Evolutionary conservation across 2,888 invertebrate genomes (phyloP).

Genomic region (Pelosia muscerda): DNA sequence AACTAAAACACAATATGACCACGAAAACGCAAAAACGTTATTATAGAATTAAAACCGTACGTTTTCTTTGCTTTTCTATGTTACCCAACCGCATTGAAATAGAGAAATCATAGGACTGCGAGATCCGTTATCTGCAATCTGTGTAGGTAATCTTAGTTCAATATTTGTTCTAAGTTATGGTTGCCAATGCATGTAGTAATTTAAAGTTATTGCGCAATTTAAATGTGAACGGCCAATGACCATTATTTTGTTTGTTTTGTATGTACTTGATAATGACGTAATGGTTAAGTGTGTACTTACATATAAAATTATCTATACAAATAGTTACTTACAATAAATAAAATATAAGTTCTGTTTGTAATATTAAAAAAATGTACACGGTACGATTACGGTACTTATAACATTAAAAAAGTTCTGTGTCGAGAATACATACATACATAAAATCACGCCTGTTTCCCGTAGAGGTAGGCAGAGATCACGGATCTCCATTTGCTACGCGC

Average conservation of each 20-base stretch:
- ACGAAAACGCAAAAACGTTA: slow-evolving; percentile 6
- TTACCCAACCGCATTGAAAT: slow-evolving; percentile 43
- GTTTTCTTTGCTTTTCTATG: slow-evolving; percentile 35
- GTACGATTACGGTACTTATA: too few relatives aligned
- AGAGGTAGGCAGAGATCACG: too few relatives aligned
- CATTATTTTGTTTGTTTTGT: background rate
- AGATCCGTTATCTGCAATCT: slow-evolving; percentile 46
- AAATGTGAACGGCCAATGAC: background rate
- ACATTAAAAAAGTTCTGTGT: too few relatives aligned
- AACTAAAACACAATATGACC: background rate
- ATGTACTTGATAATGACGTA: background rate
- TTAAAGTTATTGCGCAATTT: background rate
- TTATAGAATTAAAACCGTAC: slow-evolving; percentile 23
- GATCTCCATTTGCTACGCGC: too few relatives aligned
- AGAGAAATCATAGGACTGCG: slow-evolving; percentile 31
- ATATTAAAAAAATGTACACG: too few relatives aligned
- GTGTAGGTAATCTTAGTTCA: slow-evolving; percentile 29
- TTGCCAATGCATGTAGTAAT: slow-evolving; percentile 18
- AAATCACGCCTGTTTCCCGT: too few relatives aligned
- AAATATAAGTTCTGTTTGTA: too few relatives aligned
- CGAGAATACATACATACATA: too few relatives aligned
- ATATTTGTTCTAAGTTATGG: slow-evolving; percentile 37
- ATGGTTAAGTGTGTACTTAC: too few relatives aligned
- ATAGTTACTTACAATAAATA: too few relatives aligned
- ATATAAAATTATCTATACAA: background rate